Evolutionary conservation across 92 coral and sea anemone genomes (phyloP), one percentile per base, ranked within the genome.

Genomic region (Siderastrea radians): DNA sequence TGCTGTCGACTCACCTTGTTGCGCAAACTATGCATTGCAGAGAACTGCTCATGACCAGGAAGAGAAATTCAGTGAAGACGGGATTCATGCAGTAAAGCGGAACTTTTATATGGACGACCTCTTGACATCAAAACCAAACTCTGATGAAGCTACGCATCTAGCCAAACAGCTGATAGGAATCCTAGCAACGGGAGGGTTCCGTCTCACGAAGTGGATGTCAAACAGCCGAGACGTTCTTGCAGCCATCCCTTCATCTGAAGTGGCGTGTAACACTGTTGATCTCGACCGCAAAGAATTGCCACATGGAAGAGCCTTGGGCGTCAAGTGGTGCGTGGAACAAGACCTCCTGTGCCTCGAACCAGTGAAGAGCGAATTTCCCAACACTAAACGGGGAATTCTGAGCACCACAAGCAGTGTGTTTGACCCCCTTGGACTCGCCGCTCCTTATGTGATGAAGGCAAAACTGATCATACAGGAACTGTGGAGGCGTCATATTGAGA

Each of bases 31-130:
- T 74, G 77, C 74, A 49, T 81, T 84, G 19, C 84, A 79, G 62
- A 92, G 83, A 79, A 77, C 94, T 19, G 92, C 86, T 13, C 68
- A 74, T 17, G 86, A 92, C 44, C 84, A 88, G 88, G 1, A 48
- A 64, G 55, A 8, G 57, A 72, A 88, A 62, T 77, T 65, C 74
- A 79, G 17, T 19, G 84, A 65, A 2, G 84, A 79, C 17, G 50
- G 61, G 4, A 72, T 47, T n/a, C 7, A 61, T 12, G 74, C 72
- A 9, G 86, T 91, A 4, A 47, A 74, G 59, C 70, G 60, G 2
- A 81, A 87, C 79, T 87, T 87, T 69, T 83, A 87, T 55, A 76
- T 83, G 78, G 94, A 87, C 10, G 94, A 87, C 19, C 77, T 91
- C 9, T 88, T 91, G 43, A 62, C 83, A 50, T 88, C 91, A 9